A percentile compares a stretch with the other conserved stretches of the same genome.
Conservation (phyloP, 2,113 vertebrate genomes). For the Aldabrachelys gigantea region DNA sequence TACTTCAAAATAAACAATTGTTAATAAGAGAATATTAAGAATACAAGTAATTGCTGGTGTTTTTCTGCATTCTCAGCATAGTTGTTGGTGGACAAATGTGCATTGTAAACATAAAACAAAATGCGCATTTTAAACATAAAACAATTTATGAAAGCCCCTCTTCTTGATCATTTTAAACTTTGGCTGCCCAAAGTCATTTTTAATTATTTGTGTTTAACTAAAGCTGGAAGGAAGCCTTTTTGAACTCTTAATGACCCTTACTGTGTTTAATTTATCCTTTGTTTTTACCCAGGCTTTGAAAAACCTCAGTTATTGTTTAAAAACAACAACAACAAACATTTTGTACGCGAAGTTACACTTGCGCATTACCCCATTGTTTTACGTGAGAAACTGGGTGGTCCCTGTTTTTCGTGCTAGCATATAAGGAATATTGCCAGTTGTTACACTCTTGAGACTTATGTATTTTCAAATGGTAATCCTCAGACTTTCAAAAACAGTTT, state of each 20-base stretch:
- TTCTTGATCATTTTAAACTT: neutral
- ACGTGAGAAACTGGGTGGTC: accelerated
- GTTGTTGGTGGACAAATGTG: no score
- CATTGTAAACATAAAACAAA: neutral
- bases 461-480: neutral
- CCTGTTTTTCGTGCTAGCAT: neutral
- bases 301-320: neutral
- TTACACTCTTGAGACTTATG: neutral
- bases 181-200: neutral
- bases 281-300: neutral
- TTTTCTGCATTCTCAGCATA: neutral
- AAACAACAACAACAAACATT: neutral
- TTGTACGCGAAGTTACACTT: neutral
- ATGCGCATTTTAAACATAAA: neutral
- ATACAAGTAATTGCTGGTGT: neutral
- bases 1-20: no score
- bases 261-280: neutral
- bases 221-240: neutral
- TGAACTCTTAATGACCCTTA: accelerated
- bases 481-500: neutral
- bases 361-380: neutral
- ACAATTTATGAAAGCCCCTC: neutral
- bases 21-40: neutral
- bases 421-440: neutral
- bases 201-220: neutral